Evolutionary conservation across 2,888 invertebrate genomes (phyloP).

Genomic region (Acrocyrtus sp.): DNA sequence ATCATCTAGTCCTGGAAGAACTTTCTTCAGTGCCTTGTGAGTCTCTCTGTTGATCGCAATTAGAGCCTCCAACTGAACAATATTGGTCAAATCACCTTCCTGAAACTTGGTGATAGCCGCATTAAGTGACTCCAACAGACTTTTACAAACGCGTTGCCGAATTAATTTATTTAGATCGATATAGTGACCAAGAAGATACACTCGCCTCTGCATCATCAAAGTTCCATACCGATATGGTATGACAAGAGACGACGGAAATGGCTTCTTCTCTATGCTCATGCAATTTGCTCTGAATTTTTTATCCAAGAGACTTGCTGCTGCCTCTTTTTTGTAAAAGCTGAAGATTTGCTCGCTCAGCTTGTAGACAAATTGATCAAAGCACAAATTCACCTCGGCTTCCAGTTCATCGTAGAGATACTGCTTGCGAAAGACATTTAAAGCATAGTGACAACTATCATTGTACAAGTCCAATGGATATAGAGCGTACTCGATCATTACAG

Average conservation of each 20-base stretch:
- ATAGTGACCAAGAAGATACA: slow-evolving; percentile 92
- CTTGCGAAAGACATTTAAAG: slow-evolving; percentile 94
- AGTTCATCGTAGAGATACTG: slow-evolving; percentile 99
- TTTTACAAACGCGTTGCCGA: slow-evolving; percentile 94
- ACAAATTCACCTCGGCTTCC: slow-evolving; percentile 97
- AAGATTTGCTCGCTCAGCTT: slow-evolving; percentile 98
- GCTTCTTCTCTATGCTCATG: too few relatives aligned
- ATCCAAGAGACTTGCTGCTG: slow-evolving; percentile 70
- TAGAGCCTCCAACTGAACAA: slow-evolving; percentile 95
- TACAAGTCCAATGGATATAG: slow-evolving; percentile 97
- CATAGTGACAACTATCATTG: slow-evolving; percentile 98
- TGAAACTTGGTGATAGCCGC: slow-evolving; percentile 96
- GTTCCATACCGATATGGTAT: slow-evolving; percentile 95
- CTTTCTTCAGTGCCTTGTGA: slow-evolving; percentile 87
- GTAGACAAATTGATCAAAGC: slow-evolving; percentile 99
- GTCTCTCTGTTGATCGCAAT: slow-evolving; percentile 93
- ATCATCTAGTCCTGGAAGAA: slow-evolving; percentile 88
- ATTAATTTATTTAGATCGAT: slow-evolving; percentile 93
- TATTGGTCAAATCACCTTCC: slow-evolving; percentile 94
- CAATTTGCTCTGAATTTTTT: neutral
- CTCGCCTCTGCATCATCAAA: slow-evolving; percentile 92
- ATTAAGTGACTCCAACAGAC: slow-evolving; percentile 94
- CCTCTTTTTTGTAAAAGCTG: slow-evolving; percentile 96
- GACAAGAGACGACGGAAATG: slow-evolving; percentile 66
- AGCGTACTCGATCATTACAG: slow-evolving; percentile 99